phyloP scores from a whole-genome alignment of 2,113 vertebrate species.

The Hemiprocne comata region DNA sequence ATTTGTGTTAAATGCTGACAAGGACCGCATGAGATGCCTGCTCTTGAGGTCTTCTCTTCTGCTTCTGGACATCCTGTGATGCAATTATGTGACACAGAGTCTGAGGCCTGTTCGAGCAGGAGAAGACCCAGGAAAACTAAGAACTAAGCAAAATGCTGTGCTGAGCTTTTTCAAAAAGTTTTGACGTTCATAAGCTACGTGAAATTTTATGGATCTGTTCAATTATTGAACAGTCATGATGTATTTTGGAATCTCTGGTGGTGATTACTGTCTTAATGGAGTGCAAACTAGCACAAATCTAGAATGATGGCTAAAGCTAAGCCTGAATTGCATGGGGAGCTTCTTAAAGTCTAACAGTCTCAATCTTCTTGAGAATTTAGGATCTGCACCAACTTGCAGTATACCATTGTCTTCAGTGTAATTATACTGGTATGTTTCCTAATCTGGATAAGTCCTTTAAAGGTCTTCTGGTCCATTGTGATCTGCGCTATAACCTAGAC shows the following conservation, averaged over 20 bases:
- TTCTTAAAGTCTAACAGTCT: background rate
- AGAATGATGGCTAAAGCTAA: background rate
- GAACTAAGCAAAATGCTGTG: background rate
- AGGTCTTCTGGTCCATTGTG: background rate
- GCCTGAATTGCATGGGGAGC: background rate
- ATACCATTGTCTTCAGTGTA: background rate
- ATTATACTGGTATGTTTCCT: background rate
- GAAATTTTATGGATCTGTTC: background rate
- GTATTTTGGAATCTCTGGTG: background rate
- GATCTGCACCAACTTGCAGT: background rate
- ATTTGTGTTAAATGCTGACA: background rate
- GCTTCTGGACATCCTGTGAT: background rate
- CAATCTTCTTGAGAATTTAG: background rate
- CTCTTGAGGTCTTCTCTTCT: background rate
- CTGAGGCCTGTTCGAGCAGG: background rate
- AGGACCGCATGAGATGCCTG: background rate
- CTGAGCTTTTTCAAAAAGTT: background rate
- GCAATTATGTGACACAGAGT: background rate
- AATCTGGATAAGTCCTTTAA: background rate
- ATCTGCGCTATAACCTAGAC: background rate
- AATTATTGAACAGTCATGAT: background rate
- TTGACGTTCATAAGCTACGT: fast-evolving
- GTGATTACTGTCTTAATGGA: background rate
- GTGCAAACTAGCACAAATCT: background rate
- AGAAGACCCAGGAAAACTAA: background rate